A percentile compares a stretch with the other conserved stretches of the same genome.
phyloP scores from a whole-genome alignment of 2,888 invertebrate species.

The Hydroisotoma schaefferi region DNA sequence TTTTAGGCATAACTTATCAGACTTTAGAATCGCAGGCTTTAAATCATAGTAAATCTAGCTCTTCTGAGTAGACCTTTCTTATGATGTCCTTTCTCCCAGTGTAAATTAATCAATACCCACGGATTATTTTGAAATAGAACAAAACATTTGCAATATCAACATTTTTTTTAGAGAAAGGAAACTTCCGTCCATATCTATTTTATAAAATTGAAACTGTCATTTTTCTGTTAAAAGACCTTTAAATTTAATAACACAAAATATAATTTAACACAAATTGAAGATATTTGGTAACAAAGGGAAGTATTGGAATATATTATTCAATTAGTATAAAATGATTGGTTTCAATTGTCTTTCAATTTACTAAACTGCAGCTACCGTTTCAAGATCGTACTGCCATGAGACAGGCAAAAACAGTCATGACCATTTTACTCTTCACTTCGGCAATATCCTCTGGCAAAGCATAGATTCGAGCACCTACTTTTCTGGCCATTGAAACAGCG shows the following conservation, averaged over 20 bases:
- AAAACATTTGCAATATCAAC: too few relatives aligned
- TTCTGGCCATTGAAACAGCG: constrained; percentile 96
- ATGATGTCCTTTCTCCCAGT: too few relatives aligned
- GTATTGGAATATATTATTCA: not conserved
- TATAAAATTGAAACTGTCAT: too few relatives aligned
- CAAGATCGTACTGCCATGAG: constrained; percentile 70
- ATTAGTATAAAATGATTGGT: constrained; percentile 8
- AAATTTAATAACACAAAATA: constrained; percentile 8
- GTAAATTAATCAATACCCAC: too few relatives aligned
- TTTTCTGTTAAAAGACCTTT: too few relatives aligned
- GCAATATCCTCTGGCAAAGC: constrained; percentile 98
- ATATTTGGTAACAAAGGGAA: not conserved
- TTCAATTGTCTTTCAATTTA: not conserved
- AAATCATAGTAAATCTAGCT: too few relatives aligned
- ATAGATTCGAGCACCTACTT: constrained; percentile 95
- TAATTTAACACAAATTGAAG: constrained; percentile 5
- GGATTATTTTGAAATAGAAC: too few relatives aligned
- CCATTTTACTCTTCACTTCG: constrained; percentile 97
- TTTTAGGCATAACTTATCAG: too few relatives aligned
- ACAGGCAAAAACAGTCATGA: constrained; percentile 99
- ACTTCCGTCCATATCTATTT: too few relatives aligned
- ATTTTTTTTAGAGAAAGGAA: too few relatives aligned
- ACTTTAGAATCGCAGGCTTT: too few relatives aligned
- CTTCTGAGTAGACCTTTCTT: too few relatives aligned
- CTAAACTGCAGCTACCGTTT: not conserved